Evolutionary conservation across 2,113 vertebrate genomes (phyloP).

Genomic region (Hyperopisus bebe): DNA sequence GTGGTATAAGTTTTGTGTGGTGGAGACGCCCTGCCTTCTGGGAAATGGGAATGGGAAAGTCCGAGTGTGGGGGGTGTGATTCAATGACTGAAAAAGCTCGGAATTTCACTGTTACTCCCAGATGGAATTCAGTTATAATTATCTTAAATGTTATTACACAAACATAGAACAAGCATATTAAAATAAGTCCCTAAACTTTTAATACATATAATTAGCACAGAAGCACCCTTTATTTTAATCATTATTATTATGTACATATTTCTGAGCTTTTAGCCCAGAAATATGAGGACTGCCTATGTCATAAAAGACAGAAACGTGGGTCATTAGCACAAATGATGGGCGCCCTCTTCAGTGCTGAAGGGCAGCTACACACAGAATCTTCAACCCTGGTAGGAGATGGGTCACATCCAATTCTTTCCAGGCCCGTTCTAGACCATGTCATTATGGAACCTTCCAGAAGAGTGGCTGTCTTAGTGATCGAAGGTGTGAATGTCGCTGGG

Average conservation of each 20-base stretch:
- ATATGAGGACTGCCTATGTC: background rate
- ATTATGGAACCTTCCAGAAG: background rate
- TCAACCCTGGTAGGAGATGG: background rate
- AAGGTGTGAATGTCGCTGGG: constrained; percentile 51
- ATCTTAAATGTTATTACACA: background rate
- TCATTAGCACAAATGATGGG: background rate
- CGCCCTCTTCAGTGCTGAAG: background rate
- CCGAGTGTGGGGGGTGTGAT: background rate
- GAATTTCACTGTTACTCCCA: background rate
- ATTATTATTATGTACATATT: background rate
- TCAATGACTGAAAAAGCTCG: background rate
- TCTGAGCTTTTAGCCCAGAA: background rate
- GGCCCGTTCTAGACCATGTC: background rate
- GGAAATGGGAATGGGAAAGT: background rate
- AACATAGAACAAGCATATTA: background rate
- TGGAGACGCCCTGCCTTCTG: background rate
- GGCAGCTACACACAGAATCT: background rate
- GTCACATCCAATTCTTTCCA: background rate
- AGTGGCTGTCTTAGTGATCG: constrained; percentile 25
- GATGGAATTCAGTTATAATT: background rate
- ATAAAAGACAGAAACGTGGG: background rate
- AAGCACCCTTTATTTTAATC: background rate
- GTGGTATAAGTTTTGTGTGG: background rate
- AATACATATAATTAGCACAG: background rate
- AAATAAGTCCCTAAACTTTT: background rate